These are phyloP conservation scores for Eucriotettix oculatus DNA, from an alignment of 2,888 invertebrate species.

Conservation along the genomic window DNA sequence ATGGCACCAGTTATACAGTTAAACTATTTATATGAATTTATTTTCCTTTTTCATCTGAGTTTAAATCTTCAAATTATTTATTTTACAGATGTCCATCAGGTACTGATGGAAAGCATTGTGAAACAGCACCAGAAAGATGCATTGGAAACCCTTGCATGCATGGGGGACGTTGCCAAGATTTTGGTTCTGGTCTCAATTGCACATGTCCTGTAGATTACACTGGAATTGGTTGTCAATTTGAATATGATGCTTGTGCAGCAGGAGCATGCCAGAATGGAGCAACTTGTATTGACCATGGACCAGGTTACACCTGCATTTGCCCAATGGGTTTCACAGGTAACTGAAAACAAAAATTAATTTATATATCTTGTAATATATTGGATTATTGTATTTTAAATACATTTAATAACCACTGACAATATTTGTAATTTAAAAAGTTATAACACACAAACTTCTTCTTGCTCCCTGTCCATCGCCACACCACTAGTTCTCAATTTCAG, in stretches of 20 bases:
- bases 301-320: constrained; percentile 73
- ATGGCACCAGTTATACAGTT: no score
- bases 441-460: not conserved
- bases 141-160: constrained; percentile 92
- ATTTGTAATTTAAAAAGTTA: not conserved
- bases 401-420: not conserved
- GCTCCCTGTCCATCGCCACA: no score
- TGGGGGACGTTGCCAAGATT: constrained; percentile 88
- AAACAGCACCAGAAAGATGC: constrained; percentile 88
- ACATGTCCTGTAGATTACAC: constrained; percentile 74
- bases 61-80: not conserved
- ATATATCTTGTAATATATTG: not conserved
- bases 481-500: no score
- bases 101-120: constrained; percentile 92
- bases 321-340: constrained; percentile 52
- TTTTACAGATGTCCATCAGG: constrained; percentile 66
- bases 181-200: constrained; percentile 87
- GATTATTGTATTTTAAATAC: not conserved
- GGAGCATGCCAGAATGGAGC: constrained; percentile 88
- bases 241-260: constrained; percentile 81
- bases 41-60: no score
- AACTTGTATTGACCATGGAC: constrained; percentile 71
- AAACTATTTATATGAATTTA: no score
- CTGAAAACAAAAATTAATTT: not conserved
- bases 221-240: constrained; percentile 84